phyloP scores from a whole-genome alignment of 1,140 invertebrate species.

The Apolygus lucorum region DNA sequence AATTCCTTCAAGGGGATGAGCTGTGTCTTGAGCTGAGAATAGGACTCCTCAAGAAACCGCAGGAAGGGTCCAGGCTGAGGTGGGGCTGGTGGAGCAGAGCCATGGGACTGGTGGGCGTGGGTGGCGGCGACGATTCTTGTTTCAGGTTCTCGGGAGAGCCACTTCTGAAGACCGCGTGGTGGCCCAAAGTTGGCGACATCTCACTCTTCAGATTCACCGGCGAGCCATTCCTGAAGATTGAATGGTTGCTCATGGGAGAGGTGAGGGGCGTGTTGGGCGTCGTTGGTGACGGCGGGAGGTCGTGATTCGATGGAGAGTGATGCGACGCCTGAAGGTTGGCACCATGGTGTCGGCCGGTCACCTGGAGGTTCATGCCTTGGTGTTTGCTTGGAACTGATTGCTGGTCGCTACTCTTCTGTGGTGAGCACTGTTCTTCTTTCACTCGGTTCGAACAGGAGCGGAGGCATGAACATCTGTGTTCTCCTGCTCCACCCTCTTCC shows the following conservation, averaged over 20 bases:
- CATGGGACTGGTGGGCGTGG: not conserved
- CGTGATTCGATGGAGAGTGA: too few relatives aligned
- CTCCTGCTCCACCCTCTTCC: conserved; percentile 43
- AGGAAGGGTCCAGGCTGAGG: not conserved
- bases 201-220: too few relatives aligned
- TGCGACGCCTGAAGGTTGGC: too few relatives aligned
- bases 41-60: not conserved
- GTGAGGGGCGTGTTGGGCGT: too few relatives aligned
- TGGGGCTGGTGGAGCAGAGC: not conserved
- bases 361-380: too few relatives aligned
- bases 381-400: not conserved
- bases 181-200: not conserved
- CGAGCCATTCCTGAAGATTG: too few relatives aligned
- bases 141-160: too few relatives aligned
- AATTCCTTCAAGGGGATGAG: too few relatives aligned
- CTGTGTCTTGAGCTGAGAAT: not conserved
- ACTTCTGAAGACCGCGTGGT: not conserved
- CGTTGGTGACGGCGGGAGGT: too few relatives aligned
- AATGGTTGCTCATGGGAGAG: too few relatives aligned
- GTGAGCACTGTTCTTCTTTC: conserved; percentile 21
- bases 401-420: not conserved
- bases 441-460: conserved; percentile 25
- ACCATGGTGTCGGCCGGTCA: too few relatives aligned
- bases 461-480: conserved; percentile 26
- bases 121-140: not conserved